Evolutionary conservation across 2,797 vertebrate species (phyloP).

Genomic region (Amniataba percoides): DNA sequence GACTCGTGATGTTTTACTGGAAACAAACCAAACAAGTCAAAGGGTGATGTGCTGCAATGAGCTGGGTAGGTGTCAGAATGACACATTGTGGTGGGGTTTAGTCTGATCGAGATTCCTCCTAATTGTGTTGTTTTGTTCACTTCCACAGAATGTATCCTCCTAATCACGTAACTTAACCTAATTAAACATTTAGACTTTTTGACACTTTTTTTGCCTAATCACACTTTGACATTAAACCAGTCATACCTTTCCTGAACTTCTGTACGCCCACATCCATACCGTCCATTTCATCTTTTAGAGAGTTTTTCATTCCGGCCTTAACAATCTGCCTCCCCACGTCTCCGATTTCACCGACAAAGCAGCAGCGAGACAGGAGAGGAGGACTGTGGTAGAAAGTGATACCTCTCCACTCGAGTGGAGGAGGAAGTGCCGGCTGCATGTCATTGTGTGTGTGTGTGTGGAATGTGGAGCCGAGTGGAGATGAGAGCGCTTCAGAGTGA

Average conservation of each 20-base stretch:
- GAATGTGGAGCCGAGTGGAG: conserved; percentile 50
- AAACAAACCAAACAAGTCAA: neutral
- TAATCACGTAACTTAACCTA: conserved; percentile 1
- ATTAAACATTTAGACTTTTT: too few species aligned
- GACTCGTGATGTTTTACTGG: neutral
- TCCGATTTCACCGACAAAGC: conserved; percentile 69
- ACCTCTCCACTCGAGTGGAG: conserved; percentile 41
- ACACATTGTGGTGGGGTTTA: neutral
- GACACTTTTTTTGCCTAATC: neutral
- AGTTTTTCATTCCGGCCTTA: conserved; percentile 17
- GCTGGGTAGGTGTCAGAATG: neutral
- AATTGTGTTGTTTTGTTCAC: neutral
- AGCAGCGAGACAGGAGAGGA: conserved; percentile 37
- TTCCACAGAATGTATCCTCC: neutral
- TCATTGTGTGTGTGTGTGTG: conserved; percentile 42
- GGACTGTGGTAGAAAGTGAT: conserved; percentile 49
- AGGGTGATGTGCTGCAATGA: neutral
- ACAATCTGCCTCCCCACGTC: conserved; percentile 16
- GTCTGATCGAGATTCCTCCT: neutral
- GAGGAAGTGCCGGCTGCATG: conserved; percentile 51
- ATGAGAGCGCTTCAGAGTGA: conserved; percentile 36
- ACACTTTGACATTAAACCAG: neutral
- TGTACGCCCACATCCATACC: neutral
- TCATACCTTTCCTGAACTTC: neutral
- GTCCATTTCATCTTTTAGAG: neutral